Base-by-base conservation (phyloP, 2,888 invertebrate species). In the Lasioglossum oenotherae region DNA sequence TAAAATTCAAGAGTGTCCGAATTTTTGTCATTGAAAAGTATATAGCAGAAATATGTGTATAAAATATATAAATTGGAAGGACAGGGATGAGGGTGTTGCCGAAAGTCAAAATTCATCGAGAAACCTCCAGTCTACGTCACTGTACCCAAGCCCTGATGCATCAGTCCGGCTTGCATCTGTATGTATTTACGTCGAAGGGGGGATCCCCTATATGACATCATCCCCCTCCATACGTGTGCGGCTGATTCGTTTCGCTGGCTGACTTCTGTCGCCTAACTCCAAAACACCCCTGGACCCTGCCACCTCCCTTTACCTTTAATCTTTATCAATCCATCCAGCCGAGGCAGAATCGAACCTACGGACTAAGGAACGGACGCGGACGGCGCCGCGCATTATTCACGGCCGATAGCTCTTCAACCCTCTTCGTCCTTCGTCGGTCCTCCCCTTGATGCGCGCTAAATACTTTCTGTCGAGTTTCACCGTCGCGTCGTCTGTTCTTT, bases 251-350 rank as follows among this genome's bases (percentile, higher is more conserved):
- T 93, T 94, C 94, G 94, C 93, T 93, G 94, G 94, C 92, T 95
- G 95, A 95, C 95, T 95, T 95, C 94, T 95, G 94, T 95, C 94
- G 94, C 94, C 94, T 93, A 92, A 93, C 92, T 95, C 93, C 90
- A 92, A 92, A 92, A 90, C 91, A 92, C 92, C 91, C 91, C 86
- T 89, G 80, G 90, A 88, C 88, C 85, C 85, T 89, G 89, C 85
- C 89, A 88, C 85, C 91, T 91, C 90, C 89, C 88, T 91, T 94
- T 93, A 94, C 94, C 94, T 94, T 94, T 94, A 95, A 94, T 95
- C 94, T 94, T 94, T 95, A 94, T 94, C 95, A 94, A 94, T 94
- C 93, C 94, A 92, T 92, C 93, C 93, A 93, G 91, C 89, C 90
- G 89, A 89, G 80, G 89, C 88, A 78, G 82, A 88, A 90, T 90